Conservation (phyloP, 1,140 invertebrate species). For the Diabrotica virgifera region DNA sequence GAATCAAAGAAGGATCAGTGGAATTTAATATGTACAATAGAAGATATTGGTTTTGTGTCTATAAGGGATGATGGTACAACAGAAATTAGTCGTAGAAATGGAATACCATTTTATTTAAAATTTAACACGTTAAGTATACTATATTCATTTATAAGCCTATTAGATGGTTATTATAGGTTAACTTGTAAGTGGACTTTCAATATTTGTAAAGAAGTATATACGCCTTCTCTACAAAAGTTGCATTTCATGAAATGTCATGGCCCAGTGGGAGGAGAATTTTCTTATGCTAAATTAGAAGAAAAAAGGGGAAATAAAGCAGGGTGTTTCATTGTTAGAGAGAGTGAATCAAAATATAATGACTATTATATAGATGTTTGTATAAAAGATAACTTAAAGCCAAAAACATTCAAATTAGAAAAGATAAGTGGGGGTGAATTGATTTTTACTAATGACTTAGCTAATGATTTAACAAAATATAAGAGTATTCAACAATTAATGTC, state of each 20-base stretch:
- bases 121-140: conserved; percentile 60
- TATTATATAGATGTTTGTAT: conserved; percentile 79
- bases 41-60: conserved; percentile 77
- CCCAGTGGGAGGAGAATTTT: conserved; percentile 78
- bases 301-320: conserved; percentile 71
- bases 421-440: conserved; percentile 50
- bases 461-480: conserved; percentile 53
- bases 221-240: conserved; percentile 73
- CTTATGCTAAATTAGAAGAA: conserved; percentile 76
- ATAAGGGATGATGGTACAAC: conserved; percentile 67
- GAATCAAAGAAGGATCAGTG: conserved; percentile 64
- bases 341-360: conserved; percentile 70
- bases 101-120: conserved; percentile 72
- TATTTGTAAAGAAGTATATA: conserved; percentile 73
- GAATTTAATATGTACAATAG: conserved; percentile 73
- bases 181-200: conserved; percentile 88
- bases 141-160: conserved; percentile 76
- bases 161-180: conserved; percentile 87
- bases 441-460: conserved; percentile 47
- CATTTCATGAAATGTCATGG: conserved; percentile 79
- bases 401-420: conserved; percentile 66
- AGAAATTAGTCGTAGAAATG: conserved; percentile 74
- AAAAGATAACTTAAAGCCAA: conserved; percentile 64
- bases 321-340: conserved; percentile 77
- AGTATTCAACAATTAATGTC: conserved; percentile 61